Evolutionary conservation across 2,888 invertebrate genomes (phyloP).

Genomic region (Leptopilina drosophilae): DNA sequence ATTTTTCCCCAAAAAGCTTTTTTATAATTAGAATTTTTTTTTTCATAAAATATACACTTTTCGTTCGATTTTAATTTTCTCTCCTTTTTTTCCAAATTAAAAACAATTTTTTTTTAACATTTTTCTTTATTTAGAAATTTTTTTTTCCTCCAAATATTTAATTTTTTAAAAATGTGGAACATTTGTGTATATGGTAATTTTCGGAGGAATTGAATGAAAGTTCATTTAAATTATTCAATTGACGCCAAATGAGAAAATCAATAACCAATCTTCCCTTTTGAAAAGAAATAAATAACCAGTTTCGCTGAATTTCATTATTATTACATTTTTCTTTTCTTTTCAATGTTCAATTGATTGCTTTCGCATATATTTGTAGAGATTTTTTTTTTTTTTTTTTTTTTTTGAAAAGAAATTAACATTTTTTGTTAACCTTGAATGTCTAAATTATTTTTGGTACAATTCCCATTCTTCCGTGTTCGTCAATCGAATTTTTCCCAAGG

Average conservation of each 20-base stretch:
- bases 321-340: not conserved
- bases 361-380: too few species aligned
- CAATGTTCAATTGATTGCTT: not conserved
- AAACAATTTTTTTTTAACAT: too few species aligned
- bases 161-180: too few species aligned
- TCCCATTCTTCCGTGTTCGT: conserved; percentile 35
- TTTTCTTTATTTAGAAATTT: too few species aligned
- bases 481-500: conserved; percentile 36
- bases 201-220: not conserved
- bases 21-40: too few species aligned
- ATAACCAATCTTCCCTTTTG: not conserved
- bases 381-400: too few species aligned
- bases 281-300: not conserved
- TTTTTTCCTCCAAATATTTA: too few species aligned
- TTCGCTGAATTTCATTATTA: not conserved
- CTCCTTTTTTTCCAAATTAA: too few species aligned
- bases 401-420: not conserved
- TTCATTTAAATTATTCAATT: conserved; percentile 14
- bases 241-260: not conserved
- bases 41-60: too few species aligned
- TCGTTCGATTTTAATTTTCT: too few species aligned
- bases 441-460: conserved; percentile 31
- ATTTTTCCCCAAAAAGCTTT: too few species aligned
- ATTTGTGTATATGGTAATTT: too few species aligned
- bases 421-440: not conserved